Evolutionary conservation across 1,140 invertebrate genomes (phyloP), one percentile per base, ranked within the genome.

Genomic region (Penaeus chinensis): DNA sequence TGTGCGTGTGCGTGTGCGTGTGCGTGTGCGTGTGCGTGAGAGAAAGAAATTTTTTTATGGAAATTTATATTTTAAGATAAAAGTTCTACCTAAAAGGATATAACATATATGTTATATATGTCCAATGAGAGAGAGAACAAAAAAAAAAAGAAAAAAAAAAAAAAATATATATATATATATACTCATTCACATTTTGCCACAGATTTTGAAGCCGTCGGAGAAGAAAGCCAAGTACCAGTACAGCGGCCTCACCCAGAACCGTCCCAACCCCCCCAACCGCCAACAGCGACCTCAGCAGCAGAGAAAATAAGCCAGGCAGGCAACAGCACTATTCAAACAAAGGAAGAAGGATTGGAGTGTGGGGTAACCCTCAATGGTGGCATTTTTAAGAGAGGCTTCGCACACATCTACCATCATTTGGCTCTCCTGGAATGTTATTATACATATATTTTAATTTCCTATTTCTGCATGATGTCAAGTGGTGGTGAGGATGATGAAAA

Each of bases 191-290:
- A 42, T 71, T 81, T 78, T 54, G 20, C 62, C 77, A 76, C 91
- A 94, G 94, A 95, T 95, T 86, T 90, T 95, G 91, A 95, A 95
- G 91, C 94, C 94, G 69, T 94, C 94, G 63, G 94, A 95, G 91
- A 95, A 95, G 92, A 95, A 95, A 91, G 93, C 94, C 71, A 95
- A 95, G 90, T 95, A 95, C 90, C 94, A 95, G 87, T 95, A 95
- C 90, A 93, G 94, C 84, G 94, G 94, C 63, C 90, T 95, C 19
- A 81, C 24, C 74, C 86, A 87, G 82, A 94, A 94, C 90, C 92
- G 94, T 87, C 94, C 94, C 22, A 92, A 93, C 5, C 94, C 93
- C 62, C 93, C 94, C 69, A 93, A 93, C 22, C 89, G 93, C 19
- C 86, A 87, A 77, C 80, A 76, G 66, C 80, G 69, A 42, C 71